These are phyloP conservation scores for Melinaea marsaeus DNA, from an alignment of 2,888 invertebrate genomes.

Conservation along the genomic window DNA sequence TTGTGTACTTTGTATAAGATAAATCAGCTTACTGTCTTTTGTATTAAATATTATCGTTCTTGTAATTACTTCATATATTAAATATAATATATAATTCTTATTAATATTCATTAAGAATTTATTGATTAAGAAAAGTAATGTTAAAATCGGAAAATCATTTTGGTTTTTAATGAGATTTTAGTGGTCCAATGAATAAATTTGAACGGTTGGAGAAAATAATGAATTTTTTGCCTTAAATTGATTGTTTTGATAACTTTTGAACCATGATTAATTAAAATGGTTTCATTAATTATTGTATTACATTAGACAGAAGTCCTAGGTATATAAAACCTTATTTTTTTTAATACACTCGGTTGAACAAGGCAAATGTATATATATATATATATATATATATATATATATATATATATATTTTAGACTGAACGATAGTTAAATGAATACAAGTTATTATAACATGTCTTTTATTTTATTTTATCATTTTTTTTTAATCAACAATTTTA, in stretches of 20 bases:
- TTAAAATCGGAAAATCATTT: constrained; percentile 48
- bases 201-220: constrained; percentile 14
- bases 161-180: constrained; percentile 44
- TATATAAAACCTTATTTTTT: no score
- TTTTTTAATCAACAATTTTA: no score
- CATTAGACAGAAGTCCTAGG: no score
- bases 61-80: not conserved
- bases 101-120: constrained; percentile 28
- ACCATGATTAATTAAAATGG: no score
- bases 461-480: no score
- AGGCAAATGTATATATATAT: no score
- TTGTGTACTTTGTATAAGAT: constrained; percentile 16
- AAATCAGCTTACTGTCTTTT: constrained; percentile 14
- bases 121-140: constrained; percentile 43
- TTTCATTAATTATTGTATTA: no score
- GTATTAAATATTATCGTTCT: constrained; percentile 9
- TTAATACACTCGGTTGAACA: no score
- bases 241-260: not conserved
- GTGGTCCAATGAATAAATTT: constrained; percentile 39
- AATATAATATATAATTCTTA: constrained; percentile 12
- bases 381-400: no score
- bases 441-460: not conserved
- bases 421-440: no score
- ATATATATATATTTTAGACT: no score
- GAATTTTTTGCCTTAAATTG: not conserved